Percentiles rank a stretch among this genome's conserved stretches.
phyloP scores from a whole-genome alignment of 2,113 vertebrate genomes.

The Ailurus styani region DNA sequence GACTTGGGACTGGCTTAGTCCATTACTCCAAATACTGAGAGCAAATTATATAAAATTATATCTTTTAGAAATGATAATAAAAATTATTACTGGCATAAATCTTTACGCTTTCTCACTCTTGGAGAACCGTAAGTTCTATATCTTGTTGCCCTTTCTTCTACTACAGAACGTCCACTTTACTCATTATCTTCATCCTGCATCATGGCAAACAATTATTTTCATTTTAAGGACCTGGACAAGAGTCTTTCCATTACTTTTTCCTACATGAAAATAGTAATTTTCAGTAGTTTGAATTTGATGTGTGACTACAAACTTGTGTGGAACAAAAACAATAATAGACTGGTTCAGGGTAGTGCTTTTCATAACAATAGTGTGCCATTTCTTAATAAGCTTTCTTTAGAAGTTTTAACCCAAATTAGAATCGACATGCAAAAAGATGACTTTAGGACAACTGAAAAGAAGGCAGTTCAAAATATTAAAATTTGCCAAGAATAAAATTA shows the following conservation, averaged over 20 bases:
- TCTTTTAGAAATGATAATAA: slow-evolving; percentile 17
- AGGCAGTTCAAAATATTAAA: neutral
- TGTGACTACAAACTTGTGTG: neutral
- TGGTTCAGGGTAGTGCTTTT: neutral
- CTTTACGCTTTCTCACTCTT: neutral
- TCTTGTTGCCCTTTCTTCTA: neutral
- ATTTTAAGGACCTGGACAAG: neutral
- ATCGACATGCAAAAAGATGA: neutral
- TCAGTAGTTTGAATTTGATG: slow-evolving; percentile 15
- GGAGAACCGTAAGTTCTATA: neutral
- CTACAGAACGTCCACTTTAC: neutral
- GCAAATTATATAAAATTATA: slow-evolving; percentile 33
- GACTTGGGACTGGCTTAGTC: neutral
- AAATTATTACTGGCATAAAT: neutral
- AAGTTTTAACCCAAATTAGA: slow-evolving; percentile 6
- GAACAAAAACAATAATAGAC: neutral
- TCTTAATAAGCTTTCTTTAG: neutral
- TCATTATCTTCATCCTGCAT: neutral
- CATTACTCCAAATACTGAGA: slow-evolving; percentile 17
- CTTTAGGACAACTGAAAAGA: slow-evolving; percentile 8
- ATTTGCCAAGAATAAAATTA: slow-evolving; percentile 11
- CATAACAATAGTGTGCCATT: neutral
- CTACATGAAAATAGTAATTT: slow-evolving; percentile 15
- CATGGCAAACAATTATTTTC: neutral
- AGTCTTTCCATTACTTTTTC: neutral